Conservation (phyloP, 1,140 invertebrate genomes). For the Drosophila hydei region DNA sequence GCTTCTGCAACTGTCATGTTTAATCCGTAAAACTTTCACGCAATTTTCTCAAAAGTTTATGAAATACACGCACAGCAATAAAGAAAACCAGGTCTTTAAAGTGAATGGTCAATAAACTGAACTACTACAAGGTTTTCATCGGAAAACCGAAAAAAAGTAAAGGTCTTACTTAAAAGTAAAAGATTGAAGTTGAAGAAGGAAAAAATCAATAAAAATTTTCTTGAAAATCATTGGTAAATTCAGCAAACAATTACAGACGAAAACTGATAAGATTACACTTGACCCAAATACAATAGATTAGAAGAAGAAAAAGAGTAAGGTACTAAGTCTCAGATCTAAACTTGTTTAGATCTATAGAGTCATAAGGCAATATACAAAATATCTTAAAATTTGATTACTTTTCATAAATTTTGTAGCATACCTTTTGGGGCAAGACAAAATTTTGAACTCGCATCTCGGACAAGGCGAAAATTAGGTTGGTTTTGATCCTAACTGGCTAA, state of each 20-base stretch:
- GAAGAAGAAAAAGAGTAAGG: too few relatives aligned
- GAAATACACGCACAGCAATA: slow-evolving; percentile 56
- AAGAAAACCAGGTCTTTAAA: slow-evolving; percentile 29
- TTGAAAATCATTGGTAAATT: too few relatives aligned
- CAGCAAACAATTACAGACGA: too few relatives aligned
- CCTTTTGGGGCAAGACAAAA: background rate
- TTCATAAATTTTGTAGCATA: background rate
- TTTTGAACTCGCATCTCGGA: background rate
- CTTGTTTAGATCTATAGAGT: too few relatives aligned
- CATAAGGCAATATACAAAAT: background rate
- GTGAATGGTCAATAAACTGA: slow-evolving; percentile 28
- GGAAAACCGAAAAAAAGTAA: background rate
- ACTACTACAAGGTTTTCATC: too few relatives aligned
- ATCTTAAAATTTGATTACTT: too few relatives aligned
- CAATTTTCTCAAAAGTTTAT: slow-evolving; percentile 71
- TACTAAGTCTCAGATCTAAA: too few relatives aligned
- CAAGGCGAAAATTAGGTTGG: too few relatives aligned
- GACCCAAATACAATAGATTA: too few relatives aligned
- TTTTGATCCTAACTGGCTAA: too few relatives aligned
- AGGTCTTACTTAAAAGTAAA: background rate
- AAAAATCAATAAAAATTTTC: too few relatives aligned
- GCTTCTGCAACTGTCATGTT: slow-evolving; percentile 58
- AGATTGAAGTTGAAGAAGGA: background rate
- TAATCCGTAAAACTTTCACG: slow-evolving; percentile 68
- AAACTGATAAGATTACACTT: too few relatives aligned